phyloP scores from a whole-genome alignment of 2,113 vertebrate genomes.

The Cyanocitta stelleri region DNA sequence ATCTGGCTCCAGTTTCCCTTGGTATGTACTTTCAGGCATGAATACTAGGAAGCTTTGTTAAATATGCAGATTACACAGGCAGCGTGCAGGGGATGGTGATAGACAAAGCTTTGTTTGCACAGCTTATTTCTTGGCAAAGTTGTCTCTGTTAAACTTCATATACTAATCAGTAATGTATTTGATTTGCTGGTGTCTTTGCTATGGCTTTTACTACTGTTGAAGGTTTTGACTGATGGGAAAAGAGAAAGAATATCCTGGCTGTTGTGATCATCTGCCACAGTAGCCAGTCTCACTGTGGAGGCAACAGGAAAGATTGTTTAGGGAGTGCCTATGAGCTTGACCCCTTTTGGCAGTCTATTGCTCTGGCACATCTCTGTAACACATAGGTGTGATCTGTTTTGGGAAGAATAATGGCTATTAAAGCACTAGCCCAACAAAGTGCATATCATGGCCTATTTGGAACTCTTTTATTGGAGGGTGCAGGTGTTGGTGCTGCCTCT shows the following conservation, averaged over 20 bases:
- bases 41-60: not conserved
- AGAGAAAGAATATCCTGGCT: not conserved
- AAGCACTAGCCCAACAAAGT: not conserved
- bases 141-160: not conserved
- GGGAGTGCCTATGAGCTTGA: not conserved
- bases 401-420: not conserved
- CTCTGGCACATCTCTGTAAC: not conserved
- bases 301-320: not conserved
- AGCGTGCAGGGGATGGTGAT: not conserved
- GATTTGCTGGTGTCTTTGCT: not conserved
- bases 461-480: not conserved
- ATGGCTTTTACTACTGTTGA: not conserved
- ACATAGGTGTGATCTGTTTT: not conserved
- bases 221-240: not conserved
- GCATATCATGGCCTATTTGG: not conserved
- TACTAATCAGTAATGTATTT: not conserved
- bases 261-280: not conserved
- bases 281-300: not conserved
- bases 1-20: conserved; percentile 17
- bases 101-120: not conserved
- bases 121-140: not conserved
- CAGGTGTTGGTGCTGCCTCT: accelerated
- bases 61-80: conserved; percentile 16
- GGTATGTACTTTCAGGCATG: not conserved
- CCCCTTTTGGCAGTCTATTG: not conserved